Base-by-base conservation (phyloP, 1,140 invertebrate genomes). In the Sesamia nonagrioides region DNA sequence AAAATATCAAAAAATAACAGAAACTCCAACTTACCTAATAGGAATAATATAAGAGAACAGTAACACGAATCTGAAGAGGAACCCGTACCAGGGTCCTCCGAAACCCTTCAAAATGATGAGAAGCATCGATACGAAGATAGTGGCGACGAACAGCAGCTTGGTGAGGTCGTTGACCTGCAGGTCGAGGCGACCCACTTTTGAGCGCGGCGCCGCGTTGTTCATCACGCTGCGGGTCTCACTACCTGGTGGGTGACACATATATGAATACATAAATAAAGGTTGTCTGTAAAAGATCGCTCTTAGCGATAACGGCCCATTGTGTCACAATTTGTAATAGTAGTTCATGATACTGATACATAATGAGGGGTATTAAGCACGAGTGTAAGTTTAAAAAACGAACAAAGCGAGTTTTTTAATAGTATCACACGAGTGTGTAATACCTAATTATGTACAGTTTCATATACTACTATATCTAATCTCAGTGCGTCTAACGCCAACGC, bases 41-140 rank as follows among this genome's bases (percentile, higher is more conserved):
- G 99, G 99, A 91, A 99, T 99, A 77, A 99, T 99, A 94, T 99
- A 99, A 0, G 99, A 99, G 95, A 99, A 99, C 0, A 99, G 96
- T 8, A 99, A 95, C 73, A 99, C 97, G 91, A 99, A 99, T 87
- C 99, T 96, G 94, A 99, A 99, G 95, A 99, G 97, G 91, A 99
- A 99, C 77, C 89, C 89, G 91, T 99, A 99, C 99, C 99, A 99
- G 0, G 98, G 98, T 0, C 99, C 99, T 79, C 96, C 97, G 93
- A 99, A 99, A 33, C 98, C 98, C 96, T 99, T 99, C 35, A 99
- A 95, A 80, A 97, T 97, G 96, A 99, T 99, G 97, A 99, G 99
- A 6, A 99, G 97, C 60, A 99, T 95, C 0, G 99, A 97, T 0
- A 99, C 95, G 52, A 98, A 96, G 58, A 99, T 95, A 0, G 99